Base-by-base conservation (phyloP, 1,140 invertebrate genomes). In the Sipha flava region DNA sequence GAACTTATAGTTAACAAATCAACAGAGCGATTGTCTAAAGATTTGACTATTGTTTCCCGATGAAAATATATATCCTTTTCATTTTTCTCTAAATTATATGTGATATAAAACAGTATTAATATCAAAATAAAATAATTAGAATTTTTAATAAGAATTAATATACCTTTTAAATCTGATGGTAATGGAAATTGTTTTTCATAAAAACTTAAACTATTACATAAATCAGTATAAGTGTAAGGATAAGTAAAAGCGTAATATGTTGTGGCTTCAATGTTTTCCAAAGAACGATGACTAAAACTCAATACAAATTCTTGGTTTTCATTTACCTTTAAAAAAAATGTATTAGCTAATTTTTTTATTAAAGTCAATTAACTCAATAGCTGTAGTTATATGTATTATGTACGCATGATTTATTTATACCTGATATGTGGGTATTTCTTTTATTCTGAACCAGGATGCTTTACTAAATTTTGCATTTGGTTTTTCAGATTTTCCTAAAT, bases 231-330 rank as follows among this genome's bases (percentile, higher is more conserved):
- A 0, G 94, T 92, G 86, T 91, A 96, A 23, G 95, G 95, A 86
- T 94, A 97, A 34, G 94, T 95, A 85, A 97, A 97, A 1, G 95
- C 94, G 88, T 97, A 94, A 86, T 95, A 96, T 26, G 91, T 92
- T 16, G 90, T 90, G 4, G 91, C 90, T 82, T 90, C 90, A 29
- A 86, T 83, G 84, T 93, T 91, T 81, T 94, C 92, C 40, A 91
- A 88, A 40, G 93, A 91, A 18, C 89, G 87, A 84, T 92, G 93
- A 82, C 90, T 91, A 85, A 96, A 97, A 66, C 90, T 92, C 85
- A 95, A 96, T 81, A 91, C 89, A 81, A 49, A 68, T 52, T 70
- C 62, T 43, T 59, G 29, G 9, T 77, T 77, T 16, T 45, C 23
- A 23, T 77, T 77, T 37, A 57, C 18, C 73, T 77, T 59, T 59